phyloP scores from a whole-genome alignment of 2,797 vertebrate species.

The Euthynnus affinis region DNA sequence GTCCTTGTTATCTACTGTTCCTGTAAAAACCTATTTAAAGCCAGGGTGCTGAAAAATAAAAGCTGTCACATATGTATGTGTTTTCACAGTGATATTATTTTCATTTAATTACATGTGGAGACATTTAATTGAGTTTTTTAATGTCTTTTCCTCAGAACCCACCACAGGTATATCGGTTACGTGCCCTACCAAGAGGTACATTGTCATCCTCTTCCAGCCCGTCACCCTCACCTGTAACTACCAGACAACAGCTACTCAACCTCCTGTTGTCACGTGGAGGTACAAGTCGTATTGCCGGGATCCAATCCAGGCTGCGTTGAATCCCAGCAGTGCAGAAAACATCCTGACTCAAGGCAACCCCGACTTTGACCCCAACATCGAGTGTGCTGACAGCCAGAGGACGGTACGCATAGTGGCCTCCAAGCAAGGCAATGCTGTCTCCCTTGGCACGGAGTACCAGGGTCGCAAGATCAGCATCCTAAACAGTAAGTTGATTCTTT shows the following conservation, averaged over 20 bases:
- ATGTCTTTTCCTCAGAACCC: conserved; percentile 75
- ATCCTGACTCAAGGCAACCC: conserved; percentile 87
- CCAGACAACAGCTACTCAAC: conserved; percentile 66
- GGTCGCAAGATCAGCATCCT: conserved; percentile 90
- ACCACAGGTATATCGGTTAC: conserved; percentile 83
- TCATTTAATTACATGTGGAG: too few relatives aligned
- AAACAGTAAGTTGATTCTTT: conserved; percentile 75
- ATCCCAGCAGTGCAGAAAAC: conserved; percentile 86
- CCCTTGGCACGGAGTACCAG: conserved; percentile 86
- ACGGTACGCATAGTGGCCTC: conserved; percentile 90
- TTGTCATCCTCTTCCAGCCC: conserved; percentile 92
- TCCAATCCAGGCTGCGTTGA: conserved; percentile 90
- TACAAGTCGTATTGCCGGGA: conserved; percentile 93
- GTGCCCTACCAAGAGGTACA: conserved; percentile 84
- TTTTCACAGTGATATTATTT: too few relatives aligned
- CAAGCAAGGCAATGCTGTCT: conserved; percentile 86
- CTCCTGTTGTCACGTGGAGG: conserved; percentile 88
- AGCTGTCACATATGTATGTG: too few relatives aligned
- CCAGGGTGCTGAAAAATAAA: too few relatives aligned
- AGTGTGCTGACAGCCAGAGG: conserved; percentile 88
- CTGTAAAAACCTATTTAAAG: too few relatives aligned
- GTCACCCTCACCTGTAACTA: conserved; percentile 89
- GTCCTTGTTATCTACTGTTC: neutral
- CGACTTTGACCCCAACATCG: conserved; percentile 91
- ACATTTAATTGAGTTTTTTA: neutral